These are phyloP conservation scores for Thamnophis elegans DNA, from an alignment of 2,797 vertebrate genomes.

Conservation along the genomic window DNA sequence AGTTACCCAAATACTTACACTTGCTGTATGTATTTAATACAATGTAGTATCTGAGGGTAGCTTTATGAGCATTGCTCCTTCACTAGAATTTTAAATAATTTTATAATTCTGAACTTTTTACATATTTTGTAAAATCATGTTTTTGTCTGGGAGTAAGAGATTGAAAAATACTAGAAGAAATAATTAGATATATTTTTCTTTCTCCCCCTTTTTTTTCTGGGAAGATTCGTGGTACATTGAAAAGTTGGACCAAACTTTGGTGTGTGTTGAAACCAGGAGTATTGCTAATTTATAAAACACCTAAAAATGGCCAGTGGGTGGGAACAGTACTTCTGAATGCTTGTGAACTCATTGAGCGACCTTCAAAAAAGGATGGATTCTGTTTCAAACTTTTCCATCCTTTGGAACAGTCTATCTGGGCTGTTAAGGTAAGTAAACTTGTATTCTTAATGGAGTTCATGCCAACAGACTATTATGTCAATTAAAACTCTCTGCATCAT, in stretches of 20 bases:
- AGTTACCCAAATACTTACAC: not conserved
- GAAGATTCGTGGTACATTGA: conserved; percentile 95
- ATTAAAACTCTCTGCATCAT: conserved; percentile 19
- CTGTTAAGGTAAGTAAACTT: conserved; percentile 87
- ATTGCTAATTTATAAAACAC: conserved; percentile 95
- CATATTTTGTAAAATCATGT: conserved; percentile 8
- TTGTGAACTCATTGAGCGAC: conserved; percentile 97
- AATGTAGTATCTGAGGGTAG: not conserved
- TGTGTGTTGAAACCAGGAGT: conserved; percentile 97
- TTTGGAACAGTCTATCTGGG: conserved; percentile 97
- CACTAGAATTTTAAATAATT: not conserved
- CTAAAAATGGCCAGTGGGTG: conserved; percentile 98
- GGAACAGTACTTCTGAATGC: conserved; percentile 96
- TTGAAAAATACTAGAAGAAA: not conserved
- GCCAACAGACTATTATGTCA: not conserved
- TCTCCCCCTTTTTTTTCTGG: conserved; percentile 20
- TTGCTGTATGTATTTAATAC: not conserved
- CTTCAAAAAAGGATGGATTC: conserved; percentile 98
- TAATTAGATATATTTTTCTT: not conserved
- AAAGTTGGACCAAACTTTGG: conserved; percentile 99
- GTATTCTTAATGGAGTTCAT: conserved; percentile 20
- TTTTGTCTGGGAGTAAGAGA: not conserved
- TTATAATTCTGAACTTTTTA: not conserved
- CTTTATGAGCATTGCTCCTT: not conserved
- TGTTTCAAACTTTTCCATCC: conserved; percentile 99